Conservation (phyloP, 2,113 vertebrate species). For the Cynocephalus volans region DNA sequence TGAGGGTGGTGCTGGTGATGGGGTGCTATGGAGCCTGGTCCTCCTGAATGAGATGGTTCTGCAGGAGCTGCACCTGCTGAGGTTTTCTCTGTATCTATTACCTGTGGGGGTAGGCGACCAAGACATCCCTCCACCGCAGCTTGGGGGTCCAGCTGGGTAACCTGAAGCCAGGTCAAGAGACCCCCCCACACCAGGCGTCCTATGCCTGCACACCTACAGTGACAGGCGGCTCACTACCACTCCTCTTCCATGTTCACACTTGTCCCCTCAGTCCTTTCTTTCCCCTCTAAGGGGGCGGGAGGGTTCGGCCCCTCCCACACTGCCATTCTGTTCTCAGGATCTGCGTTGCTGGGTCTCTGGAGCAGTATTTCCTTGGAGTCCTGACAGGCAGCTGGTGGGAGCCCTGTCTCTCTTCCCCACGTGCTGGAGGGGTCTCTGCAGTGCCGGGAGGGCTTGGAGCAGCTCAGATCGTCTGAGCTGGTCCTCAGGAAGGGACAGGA, state of each 20-base stretch:
- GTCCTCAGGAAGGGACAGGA: neutral
- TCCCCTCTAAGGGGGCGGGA: too few species aligned
- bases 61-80: too few species aligned
- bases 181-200: too few species aligned
- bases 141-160: neutral
- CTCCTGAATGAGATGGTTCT: neutral
- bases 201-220: neutral
- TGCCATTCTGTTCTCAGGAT: neutral
- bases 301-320: rapidly evolving
- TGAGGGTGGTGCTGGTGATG: rapidly evolving
- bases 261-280: neutral
- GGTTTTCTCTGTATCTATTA: neutral
- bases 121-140: neutral
- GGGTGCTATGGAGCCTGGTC: neutral
- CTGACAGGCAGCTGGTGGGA: neutral
- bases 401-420: too few species aligned
- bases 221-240: neutral
- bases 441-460: neutral
- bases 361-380: too few species aligned
- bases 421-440: neutral
- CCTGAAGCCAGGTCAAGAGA: neutral
- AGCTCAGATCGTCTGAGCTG: neutral
- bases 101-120: neutral
- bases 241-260: neutral
- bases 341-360: neutral